Evolutionary conservation across 2,113 vertebrate genomes (phyloP), one percentile per base, ranked within the genome.

Genomic region (Forbesichthys agassizii): DNA sequence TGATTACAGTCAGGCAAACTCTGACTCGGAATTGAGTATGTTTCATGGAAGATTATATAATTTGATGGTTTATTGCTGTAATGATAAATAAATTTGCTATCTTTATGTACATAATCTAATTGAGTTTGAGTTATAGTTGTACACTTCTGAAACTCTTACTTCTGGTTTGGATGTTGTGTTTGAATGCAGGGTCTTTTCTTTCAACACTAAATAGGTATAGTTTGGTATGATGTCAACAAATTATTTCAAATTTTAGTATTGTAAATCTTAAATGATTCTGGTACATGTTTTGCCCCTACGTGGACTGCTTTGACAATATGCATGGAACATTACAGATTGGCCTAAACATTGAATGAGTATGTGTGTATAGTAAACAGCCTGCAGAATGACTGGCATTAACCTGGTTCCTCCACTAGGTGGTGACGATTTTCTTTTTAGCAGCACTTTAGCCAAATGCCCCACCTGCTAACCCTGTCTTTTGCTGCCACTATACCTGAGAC

Each of bases 401-500:
- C 9, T 18, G 0, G 64, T 20, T 6, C 3, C 11, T 66, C 86
- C 86, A 88, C 78, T 81, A 92, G 89, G 84, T 77, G 89, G 84
- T 77, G 42, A 73, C 51, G 6, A 70, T 47, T 59, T 10, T 42
- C 54, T 14, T 48, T 60, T 76, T 75, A 5, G 60, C 79, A 20
- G 46, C 77, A 84, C 80, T 84, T 87, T 27, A 27, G 73, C 52
- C 4, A 16, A 75, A 81, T 14, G 47, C 58, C 48, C 69, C 83
- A 91, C 90, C 88, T 88, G 91, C 88, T 71, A 76, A 87, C 89
- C 89, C 89, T 86, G 86, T 81, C 73, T 42, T 9, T 18, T 48
- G 8, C 61, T 63, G n/a, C 36, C 66, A 65, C 51, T 48, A 16
- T 42, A 12, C 48, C 52, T 18, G 66, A 48, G 77, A 18, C 88